These are phyloP conservation scores for Drosophila nikananu DNA, from an alignment of 1,140 invertebrate genomes.

Conservation along the genomic window DNA sequence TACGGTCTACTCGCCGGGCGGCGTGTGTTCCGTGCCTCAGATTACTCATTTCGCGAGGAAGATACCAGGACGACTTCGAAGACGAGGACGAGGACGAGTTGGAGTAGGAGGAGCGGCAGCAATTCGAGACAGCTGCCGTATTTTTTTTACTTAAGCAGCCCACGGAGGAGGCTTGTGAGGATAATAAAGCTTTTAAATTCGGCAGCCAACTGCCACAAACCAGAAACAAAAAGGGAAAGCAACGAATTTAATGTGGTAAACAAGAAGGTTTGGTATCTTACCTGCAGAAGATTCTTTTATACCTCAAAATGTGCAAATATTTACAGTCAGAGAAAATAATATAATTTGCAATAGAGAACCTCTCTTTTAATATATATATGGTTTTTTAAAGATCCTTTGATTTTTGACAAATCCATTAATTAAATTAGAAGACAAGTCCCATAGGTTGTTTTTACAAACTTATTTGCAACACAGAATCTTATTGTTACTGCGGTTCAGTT, in stretches of 20 bases:
- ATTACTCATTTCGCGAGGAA: constrained; percentile 33
- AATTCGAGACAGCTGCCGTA: constrained; percentile 33
- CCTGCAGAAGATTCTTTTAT: not conserved
- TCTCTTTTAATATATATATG: not conserved
- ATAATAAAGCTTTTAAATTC: constrained; percentile 44
- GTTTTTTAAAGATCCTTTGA: too few species aligned
- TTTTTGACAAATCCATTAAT: too few species aligned
- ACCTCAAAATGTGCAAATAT: not conserved
- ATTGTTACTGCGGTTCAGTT: too few species aligned
- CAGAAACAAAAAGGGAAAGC: not conserved
- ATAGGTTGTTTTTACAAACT: too few species aligned
- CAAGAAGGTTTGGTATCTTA: not conserved
- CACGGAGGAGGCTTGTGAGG: constrained; percentile 6
- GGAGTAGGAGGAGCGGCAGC: constrained; percentile 4
- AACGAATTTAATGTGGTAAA: constrained; percentile 32
- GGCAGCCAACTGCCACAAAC: constrained; percentile 6
- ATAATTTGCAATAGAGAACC: not conserved
- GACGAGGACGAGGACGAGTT: not conserved
- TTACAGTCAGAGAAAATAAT: not conserved
- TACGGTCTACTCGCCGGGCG: constrained; percentile 23
- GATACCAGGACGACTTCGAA: constrained; percentile 15
- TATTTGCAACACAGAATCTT: too few species aligned
- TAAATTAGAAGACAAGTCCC: too few species aligned
- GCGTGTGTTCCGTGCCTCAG: constrained; percentile 19
- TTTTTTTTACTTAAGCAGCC: not conserved